Percentiles rank a stretch among this genome's conserved stretches.
Conservation (phyloP, 1,140 invertebrate genomes). For the Drosophila sproati region DNA sequence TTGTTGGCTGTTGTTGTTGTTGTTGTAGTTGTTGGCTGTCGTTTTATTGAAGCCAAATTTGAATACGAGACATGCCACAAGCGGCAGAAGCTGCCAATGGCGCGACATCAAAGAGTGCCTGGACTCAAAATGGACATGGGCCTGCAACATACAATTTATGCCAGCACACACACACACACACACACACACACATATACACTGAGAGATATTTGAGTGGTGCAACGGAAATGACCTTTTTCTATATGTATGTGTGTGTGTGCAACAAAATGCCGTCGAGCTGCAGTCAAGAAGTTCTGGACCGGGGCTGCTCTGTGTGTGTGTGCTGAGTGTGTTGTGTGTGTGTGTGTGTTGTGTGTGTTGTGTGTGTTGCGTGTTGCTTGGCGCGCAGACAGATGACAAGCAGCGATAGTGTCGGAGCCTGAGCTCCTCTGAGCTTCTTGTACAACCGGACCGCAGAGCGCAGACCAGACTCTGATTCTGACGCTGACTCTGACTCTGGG, state of each 20-base stretch:
- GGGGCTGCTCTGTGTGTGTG: constrained; percentile 26
- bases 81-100: constrained; percentile 48
- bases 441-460: constrained; percentile 17
- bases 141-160: constrained; percentile 78
- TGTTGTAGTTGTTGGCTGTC: constrained; percentile 71
- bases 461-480: not conserved
- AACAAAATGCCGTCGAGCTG: constrained; percentile 75
- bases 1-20: constrained; percentile 32
- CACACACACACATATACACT: constrained; percentile 16
- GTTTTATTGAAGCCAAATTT: constrained; percentile 83
- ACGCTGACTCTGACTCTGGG: not conserved
- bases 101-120: constrained; percentile 83
- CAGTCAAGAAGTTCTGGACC: constrained; percentile 21
- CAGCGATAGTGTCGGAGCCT: constrained; percentile 68
- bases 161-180: constrained; percentile 48
- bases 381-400: constrained; percentile 77
- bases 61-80: constrained; percentile 72
- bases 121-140: constrained; percentile 81
- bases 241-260: constrained; percentile 54
- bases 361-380: constrained; percentile 64
- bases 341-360: not conserved
- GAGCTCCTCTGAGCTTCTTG: constrained; percentile 50
- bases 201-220: constrained; percentile 45
- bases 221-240: constrained; percentile 80
- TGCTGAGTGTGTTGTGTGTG: not conserved